Percentiles rank a stretch among this genome's conserved stretches.
phyloP scores from a whole-genome alignment of 64 coral and sea anemone species.

The Pocillopora damicornis region DNA sequence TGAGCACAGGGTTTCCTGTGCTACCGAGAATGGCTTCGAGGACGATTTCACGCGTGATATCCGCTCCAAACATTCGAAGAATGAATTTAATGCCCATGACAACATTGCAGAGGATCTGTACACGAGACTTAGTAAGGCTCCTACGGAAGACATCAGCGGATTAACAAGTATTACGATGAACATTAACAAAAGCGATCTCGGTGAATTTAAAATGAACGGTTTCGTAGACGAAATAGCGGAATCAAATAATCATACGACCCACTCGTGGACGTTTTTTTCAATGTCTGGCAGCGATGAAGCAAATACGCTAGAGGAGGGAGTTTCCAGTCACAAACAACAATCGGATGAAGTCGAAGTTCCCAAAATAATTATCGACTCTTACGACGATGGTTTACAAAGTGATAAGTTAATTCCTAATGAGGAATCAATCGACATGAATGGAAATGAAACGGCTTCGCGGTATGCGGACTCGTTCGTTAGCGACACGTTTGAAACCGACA shows the following conservation, averaged over 20 bases:
- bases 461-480: background rate
- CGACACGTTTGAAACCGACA: conserved; percentile 80
- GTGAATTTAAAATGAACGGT: conserved; percentile 15
- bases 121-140: background rate
- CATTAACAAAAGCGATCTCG: conserved; percentile 32
- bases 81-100: background rate
- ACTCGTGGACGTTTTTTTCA: conserved; percentile 90
- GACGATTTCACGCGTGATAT: conserved; percentile 20
- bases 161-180: background rate
- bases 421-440: conserved; percentile 17
- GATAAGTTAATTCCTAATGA: conserved; percentile 11
- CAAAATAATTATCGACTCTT: conserved; percentile 50
- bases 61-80: background rate
- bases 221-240: conserved; percentile 26
- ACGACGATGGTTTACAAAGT: conserved; percentile 25
- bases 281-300: conserved; percentile 34
- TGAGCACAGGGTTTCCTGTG: background rate
- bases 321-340: background rate
- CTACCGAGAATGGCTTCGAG: conserved; percentile 14
- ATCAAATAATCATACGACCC: conserved; percentile 34
- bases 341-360: conserved; percentile 6
- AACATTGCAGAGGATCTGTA: background rate
- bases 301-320: background rate
- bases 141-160: conserved; percentile 6
- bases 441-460: background rate